Conservation (phyloP, 64 coral and sea anemone genomes). For the Acropora tenuis region DNA sequence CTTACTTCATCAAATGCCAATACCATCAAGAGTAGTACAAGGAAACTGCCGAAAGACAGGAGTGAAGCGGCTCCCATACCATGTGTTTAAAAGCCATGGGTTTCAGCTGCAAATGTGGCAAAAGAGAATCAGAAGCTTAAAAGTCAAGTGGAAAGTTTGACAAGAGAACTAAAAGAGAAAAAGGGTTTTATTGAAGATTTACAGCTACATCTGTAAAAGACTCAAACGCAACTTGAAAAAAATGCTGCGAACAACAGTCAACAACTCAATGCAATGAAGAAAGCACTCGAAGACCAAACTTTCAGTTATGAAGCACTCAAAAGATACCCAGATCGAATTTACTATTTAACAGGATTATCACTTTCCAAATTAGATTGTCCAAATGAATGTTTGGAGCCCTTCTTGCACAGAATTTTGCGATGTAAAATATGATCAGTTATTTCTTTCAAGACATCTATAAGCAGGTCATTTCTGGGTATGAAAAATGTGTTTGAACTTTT, state of each 20-base stretch:
- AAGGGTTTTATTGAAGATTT: slow-evolving; percentile 41
- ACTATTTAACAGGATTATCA: slow-evolving; percentile 52
- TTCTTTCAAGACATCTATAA: slow-evolving; percentile 45
- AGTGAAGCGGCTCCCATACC: neutral
- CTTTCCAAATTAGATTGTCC: slow-evolving; percentile 41
- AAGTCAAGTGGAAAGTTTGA: slow-evolving; percentile 35
- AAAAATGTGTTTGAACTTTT: slow-evolving; percentile 18
- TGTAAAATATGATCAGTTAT: slow-evolving; percentile 39
- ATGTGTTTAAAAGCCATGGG: no score
- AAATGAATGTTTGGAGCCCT: slow-evolving; percentile 51
- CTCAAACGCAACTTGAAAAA: slow-evolving; percentile 38
- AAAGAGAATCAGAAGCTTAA: no score
- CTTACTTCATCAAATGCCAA: neutral
- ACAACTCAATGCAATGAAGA: slow-evolving; percentile 16
- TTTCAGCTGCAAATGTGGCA: no score
- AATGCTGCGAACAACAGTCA: neutral
- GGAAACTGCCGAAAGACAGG: neutral
- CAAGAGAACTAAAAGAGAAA: slow-evolving; percentile 51
- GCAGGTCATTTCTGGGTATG: slow-evolving; percentile 52
- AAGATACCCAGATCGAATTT: neutral
- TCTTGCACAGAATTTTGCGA: no score
- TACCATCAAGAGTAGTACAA: neutral
- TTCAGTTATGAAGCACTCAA: slow-evolving; percentile 28
- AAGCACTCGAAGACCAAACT: neutral
- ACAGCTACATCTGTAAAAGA: slow-evolving; percentile 22